Evolutionary conservation across 2,888 invertebrate species (phyloP).

Genomic region (Scotopteryx bipunctaria): DNA sequence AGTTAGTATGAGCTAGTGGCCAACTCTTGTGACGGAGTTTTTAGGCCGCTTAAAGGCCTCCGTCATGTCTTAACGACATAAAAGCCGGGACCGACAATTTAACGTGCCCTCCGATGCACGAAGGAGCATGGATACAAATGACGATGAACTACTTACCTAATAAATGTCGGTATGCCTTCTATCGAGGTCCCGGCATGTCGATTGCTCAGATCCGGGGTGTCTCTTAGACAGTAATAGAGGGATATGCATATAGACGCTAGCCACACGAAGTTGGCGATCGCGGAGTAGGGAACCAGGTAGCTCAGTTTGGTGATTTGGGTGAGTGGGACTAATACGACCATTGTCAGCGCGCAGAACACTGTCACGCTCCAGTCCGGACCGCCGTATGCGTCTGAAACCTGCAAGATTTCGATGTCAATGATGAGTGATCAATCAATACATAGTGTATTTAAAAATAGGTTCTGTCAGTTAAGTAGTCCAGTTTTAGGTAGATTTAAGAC

Average conservation of each 20-base stretch:
- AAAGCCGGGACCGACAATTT: too few relatives aligned
- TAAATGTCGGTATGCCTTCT: conserved; percentile 91
- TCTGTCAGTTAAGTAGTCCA: too few relatives aligned
- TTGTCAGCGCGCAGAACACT: conserved; percentile 85
- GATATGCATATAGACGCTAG: conserved; percentile 90
- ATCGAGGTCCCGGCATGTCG: conserved; percentile 76
- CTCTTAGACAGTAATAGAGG: conserved; percentile 90
- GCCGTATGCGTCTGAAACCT: conserved; percentile 81
- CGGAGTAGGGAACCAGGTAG: conserved; percentile 94
- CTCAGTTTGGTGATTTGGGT: conserved; percentile 91
- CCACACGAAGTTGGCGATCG: conserved; percentile 93
- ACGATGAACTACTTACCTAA: conserved; percentile 80
- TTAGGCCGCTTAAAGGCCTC: too few relatives aligned
- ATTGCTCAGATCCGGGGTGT: conserved; percentile 67
- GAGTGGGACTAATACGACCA: conserved; percentile 87
- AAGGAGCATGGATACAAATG: too few relatives aligned
- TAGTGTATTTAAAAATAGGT: neutral
- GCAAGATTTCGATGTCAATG: conserved; percentile 22
- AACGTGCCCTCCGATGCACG: too few relatives aligned
- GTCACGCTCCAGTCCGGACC: conserved; percentile 83
- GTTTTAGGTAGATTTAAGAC: too few relatives aligned
- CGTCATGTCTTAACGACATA: too few relatives aligned
- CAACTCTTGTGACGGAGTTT: too few relatives aligned
- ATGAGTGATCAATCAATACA: neutral
- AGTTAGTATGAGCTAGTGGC: too few relatives aligned